Base-by-base conservation (phyloP, 1,140 invertebrate genomes). In the Pomacea maculata region DNA sequence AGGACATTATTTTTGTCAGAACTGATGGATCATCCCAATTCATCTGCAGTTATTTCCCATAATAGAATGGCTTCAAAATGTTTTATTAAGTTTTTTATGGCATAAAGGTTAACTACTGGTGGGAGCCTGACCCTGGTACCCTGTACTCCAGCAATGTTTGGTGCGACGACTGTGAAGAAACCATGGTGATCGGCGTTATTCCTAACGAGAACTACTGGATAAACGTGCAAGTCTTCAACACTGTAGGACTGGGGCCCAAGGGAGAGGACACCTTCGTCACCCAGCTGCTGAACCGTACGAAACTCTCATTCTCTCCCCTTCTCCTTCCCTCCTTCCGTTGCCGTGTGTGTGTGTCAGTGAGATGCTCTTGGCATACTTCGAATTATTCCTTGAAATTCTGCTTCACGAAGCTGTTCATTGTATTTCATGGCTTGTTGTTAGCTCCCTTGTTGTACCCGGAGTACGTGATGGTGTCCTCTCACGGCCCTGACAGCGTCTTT, bases 221-320 rank as follows among this genome's bases (percentile, higher is more conserved):
- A 0, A 97, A 94, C 85, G 96, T 97, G 5, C 98, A 99, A 96
- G 97, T 96, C 3, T 99, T 98, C 88, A 99, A 99, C 92, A 94
- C 95, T 2, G 97, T 97, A 15, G 98, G 98, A 68, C 95, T 97
- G 91, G 97, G 97, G n/a, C 96, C 97, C 0, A 96, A 98, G 88
- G 97, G 96, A 92, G 97, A 83, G 61, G 75, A 80, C 55, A 64
- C 63, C 19, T n/a, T 68, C 8, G 67, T 80, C 52, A 73, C 61
- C n/a, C 84, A 81, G 12, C 80, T 74, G 19, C 57, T 79, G 0
- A 65, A 64, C 54, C 71, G 85, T 86, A 64, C 75, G 83, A 61
- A 14, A 1, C 57, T 61, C 11, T 61, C 57, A 14, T 14, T 61
- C 57, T 61, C 57, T 61, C 11, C 15, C 57, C 15, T 11, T 61